Percentiles rank a stretch among this genome's conserved stretches.
Evolutionary conservation across 2,113 vertebrate species (phyloP).

Genomic region (Pteronura brasiliensis): DNA sequence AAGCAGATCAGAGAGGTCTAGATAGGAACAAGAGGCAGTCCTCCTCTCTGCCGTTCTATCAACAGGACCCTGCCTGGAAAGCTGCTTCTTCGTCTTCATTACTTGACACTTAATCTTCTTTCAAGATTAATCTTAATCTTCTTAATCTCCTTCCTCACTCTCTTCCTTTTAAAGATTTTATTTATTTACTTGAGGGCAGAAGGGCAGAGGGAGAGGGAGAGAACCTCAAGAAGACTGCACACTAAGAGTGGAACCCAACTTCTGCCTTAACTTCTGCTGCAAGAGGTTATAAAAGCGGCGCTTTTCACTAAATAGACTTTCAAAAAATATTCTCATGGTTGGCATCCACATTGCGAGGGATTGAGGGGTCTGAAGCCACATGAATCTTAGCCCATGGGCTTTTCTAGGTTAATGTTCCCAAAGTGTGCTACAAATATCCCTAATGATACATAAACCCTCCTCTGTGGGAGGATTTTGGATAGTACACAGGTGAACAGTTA

Average conservation of each 20-base stretch:
- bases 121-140: background rate
- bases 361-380: background rate
- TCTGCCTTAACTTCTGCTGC: background rate
- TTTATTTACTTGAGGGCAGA: background rate
- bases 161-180: background rate
- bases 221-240: background rate
- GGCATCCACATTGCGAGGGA: background rate
- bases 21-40: background rate
- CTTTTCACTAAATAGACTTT: background rate
- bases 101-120: background rate
- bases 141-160: background rate
- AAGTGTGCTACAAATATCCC: background rate
- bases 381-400: background rate
- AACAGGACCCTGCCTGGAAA: background rate
- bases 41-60: background rate
- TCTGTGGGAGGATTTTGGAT: background rate
- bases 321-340: background rate
- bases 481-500: background rate
- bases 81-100: background rate
- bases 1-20: background rate
- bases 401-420: background rate
- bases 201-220: background rate
- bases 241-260: background rate
- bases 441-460: background rate
- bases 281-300: background rate